phyloP scores from a whole-genome alignment of 92 coral and sea anemone species.

The Blastomussa wellsi region DNA sequence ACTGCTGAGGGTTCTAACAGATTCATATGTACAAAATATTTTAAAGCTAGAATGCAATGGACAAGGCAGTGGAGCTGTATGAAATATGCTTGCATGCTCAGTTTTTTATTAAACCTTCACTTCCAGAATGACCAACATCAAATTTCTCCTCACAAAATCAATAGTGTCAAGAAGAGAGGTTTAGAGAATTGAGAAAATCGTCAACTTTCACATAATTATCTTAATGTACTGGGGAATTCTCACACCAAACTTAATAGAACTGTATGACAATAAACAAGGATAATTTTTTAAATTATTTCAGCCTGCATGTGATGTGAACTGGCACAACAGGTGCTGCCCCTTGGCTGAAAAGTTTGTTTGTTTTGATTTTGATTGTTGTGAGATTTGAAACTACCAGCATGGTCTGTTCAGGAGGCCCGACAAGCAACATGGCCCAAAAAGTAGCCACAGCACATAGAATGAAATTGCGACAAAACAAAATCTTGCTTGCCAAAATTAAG shows the following conservation, averaged over 20 bases:
- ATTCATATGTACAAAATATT: neutral
- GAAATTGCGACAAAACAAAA: no score
- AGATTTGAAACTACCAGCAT: neutral
- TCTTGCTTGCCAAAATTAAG: no score
- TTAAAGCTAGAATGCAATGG: no score
- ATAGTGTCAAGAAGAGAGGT: neutral
- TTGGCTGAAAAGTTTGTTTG: neutral
- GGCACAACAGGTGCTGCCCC: neutral
- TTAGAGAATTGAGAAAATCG: neutral
- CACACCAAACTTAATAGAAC: neutral
- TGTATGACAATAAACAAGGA: neutral
- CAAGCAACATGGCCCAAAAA: no score
- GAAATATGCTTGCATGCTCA: no score
- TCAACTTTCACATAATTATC: neutral
- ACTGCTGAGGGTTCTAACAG: neutral
- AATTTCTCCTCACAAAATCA: neutral
- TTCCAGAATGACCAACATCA: neutral
- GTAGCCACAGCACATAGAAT: no score
- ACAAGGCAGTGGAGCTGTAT: no score
- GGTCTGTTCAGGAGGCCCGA: neutral
- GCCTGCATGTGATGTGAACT: neutral
- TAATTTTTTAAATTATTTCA: neutral
- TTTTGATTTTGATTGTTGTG: neutral
- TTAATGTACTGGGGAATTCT: neutral
- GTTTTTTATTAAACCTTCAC: neutral